These are phyloP conservation scores for Heteropelma amictum DNA, from an alignment of 2,888 invertebrate genomes.

Conservation along the genomic window DNA sequence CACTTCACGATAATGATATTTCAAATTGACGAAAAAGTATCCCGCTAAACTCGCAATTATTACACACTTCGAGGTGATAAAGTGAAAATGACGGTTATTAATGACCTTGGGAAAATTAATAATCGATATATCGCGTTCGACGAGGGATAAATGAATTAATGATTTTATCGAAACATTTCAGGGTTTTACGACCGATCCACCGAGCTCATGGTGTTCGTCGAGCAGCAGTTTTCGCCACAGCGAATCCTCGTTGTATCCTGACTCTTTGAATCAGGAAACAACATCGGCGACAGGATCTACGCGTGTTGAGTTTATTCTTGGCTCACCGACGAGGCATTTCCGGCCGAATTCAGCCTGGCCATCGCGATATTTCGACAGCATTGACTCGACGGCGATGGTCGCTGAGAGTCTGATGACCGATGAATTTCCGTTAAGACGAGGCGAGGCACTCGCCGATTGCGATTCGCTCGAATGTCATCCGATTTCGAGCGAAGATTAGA, in stretches of 20 bases:
- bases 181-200: conserved; percentile 69
- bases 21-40: not conserved
- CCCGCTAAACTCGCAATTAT: not conserved
- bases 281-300: conserved; percentile 77
- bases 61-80: too few species aligned
- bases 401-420: conserved; percentile 76
- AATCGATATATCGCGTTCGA: not conserved
- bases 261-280: conserved; percentile 80
- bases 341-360: conserved; percentile 78
- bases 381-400: conserved; percentile 79
- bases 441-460: conserved; percentile 81
- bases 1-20: not conserved
- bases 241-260: conserved; percentile 77
- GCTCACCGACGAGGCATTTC: conserved; percentile 73
- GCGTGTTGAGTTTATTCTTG: conserved; percentile 79
- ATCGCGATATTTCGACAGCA: conserved; percentile 83
- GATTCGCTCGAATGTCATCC: conserved; percentile 80
- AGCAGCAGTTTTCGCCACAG: conserved; percentile 69
- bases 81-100: too few species aligned
- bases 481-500: conserved; percentile 69
- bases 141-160: not conserved
- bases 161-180: conserved; percentile 58
- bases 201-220: conserved; percentile 75
- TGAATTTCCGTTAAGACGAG: conserved; percentile 77
- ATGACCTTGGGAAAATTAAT: not conserved